phyloP scores from a whole-genome alignment of 2,797 vertebrate genomes.

The Bovichtus diacanthus region DNA sequence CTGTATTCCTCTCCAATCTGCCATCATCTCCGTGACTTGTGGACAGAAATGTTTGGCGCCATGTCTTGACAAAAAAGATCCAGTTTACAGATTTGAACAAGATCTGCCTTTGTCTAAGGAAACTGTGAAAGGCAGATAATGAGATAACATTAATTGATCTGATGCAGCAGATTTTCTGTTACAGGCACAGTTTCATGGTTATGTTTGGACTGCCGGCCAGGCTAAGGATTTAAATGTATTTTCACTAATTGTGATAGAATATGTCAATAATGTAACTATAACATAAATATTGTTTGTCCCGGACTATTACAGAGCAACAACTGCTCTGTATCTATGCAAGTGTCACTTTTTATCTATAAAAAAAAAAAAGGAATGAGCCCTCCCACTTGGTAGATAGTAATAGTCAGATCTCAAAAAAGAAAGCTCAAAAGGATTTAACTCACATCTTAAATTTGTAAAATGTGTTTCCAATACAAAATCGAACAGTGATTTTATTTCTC shows the following conservation, averaged over 20 bases:
- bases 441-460: too few relatives aligned
- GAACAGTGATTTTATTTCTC: not conserved
- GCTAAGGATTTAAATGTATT: not conserved
- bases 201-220: not conserved
- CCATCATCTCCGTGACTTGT: not conserved
- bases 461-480: too few relatives aligned
- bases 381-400: too few relatives aligned
- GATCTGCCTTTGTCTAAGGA: not conserved
- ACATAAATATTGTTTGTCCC: not conserved
- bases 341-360: not conserved
- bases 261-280: too few relatives aligned
- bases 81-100: not conserved
- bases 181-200: not conserved
- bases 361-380: too few relatives aligned
- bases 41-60: not conserved
- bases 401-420: too few relatives aligned
- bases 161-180: not conserved
- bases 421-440: too few relatives aligned
- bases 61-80: conserved; percentile 1
- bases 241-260: not conserved
- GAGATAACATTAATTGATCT: conserved; percentile 6
- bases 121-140: not conserved
- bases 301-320: not conserved
- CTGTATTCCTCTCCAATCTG: conserved; percentile 12
- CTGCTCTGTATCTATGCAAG: not conserved